Percentiles rank a stretch among this genome's conserved stretches.
Evolutionary conservation across 2,797 vertebrate species (phyloP).

Genomic region (Gallinago stenura): DNA sequence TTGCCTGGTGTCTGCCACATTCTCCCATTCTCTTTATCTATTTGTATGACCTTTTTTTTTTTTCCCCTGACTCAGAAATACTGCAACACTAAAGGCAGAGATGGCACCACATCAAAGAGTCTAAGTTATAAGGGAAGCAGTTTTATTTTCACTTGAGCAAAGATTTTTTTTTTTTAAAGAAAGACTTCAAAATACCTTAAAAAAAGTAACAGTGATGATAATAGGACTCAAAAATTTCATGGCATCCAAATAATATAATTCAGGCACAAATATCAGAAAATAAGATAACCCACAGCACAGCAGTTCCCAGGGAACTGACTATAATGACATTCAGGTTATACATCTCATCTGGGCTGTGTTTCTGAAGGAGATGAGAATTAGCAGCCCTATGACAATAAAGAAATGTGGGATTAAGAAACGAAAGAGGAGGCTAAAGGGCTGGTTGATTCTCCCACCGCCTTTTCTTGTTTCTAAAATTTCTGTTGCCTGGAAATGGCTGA

Average conservation of each 20-base stretch:
- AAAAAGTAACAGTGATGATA: slow-evolving; percentile 9
- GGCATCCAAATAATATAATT: neutral
- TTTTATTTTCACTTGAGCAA: neutral
- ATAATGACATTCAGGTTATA: neutral
- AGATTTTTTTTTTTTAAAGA: neutral
- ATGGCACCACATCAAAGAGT: slow-evolving; percentile 1
- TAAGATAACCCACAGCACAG: neutral
- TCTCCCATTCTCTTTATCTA: neutral
- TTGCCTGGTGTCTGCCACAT: neutral
- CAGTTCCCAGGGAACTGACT: neutral
- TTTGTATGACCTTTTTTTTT: neutral
- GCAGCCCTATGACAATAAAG: neutral
- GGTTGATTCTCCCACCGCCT: neutral
- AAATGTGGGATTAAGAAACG: neutral
- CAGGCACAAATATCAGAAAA: neutral
- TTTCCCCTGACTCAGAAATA: neutral
- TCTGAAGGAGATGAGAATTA: neutral
- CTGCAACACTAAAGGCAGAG: neutral
- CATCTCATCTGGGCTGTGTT: neutral
- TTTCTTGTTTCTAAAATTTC: slow-evolving; percentile 14
- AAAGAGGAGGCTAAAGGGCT: neutral
- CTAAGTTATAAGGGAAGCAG: neutral
- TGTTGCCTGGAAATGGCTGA: slow-evolving; percentile 62
- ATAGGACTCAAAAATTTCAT: neutral
- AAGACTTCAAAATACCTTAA: slow-evolving; percentile 4